Evolutionary conservation across 2,113 vertebrate genomes (phyloP).

Genomic region (Talpa occidentalis): DNA sequence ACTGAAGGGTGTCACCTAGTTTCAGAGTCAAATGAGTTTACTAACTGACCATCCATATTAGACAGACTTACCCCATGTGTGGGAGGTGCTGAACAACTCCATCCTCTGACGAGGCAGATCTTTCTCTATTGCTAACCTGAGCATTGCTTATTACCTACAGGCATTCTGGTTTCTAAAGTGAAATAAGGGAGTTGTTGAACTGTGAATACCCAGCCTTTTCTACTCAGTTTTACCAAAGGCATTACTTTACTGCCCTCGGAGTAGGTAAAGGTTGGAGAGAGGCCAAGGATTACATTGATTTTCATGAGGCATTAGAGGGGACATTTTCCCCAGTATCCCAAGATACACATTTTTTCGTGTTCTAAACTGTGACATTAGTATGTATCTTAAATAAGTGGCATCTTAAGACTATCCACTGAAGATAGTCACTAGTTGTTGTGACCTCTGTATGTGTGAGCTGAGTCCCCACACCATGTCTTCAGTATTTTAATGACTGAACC

Average conservation of each 20-base stretch:
- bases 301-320: not conserved
- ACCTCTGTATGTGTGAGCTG: not conserved
- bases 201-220: not conserved
- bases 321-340: not conserved
- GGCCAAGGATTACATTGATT: not conserved
- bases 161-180: not conserved
- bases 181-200: not conserved
- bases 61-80: not conserved
- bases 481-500: not conserved
- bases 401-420: not conserved
- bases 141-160: not conserved
- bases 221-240: not conserved
- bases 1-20: not conserved
- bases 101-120: not conserved
- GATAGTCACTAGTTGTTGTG: not conserved
- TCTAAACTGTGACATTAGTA: not conserved
- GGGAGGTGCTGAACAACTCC: not conserved
- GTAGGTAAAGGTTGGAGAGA: not conserved
- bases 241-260: not conserved
- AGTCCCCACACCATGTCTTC: not conserved
- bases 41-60: not conserved
- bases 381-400: not conserved
- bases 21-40: not conserved
- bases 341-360: not conserved
- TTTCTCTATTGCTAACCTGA: not conserved